Evolutionary conservation across 1,140 invertebrate species (phyloP).

Genomic region (Caenorhabditis inopinata): DNA sequence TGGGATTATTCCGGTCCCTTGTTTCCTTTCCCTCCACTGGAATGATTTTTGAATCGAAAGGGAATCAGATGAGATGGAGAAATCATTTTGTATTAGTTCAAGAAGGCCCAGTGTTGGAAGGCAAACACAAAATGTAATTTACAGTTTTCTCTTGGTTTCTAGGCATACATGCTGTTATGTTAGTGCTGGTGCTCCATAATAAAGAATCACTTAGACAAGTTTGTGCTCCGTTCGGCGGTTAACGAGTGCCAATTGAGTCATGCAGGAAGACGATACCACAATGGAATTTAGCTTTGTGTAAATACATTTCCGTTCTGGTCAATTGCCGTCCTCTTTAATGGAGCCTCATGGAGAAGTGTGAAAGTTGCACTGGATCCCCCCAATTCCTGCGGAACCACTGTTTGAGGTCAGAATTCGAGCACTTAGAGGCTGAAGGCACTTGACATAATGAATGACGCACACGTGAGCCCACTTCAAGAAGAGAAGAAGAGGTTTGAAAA

Average conservation of each 20-base stretch:
- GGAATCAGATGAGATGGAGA: neutral
- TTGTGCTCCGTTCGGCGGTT: neutral
- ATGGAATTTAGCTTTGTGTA: conserved; percentile 28
- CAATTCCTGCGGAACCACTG: neutral
- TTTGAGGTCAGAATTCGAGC: too few species aligned
- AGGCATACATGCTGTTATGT: too few species aligned
- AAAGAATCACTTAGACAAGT: neutral
- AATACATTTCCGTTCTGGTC: conserved; percentile 12
- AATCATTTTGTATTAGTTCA: too few species aligned
- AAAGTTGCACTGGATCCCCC: neutral
- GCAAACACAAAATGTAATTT: conserved; percentile 7
- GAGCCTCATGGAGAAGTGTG: conserved; percentile 19
- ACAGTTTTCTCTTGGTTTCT: neutral
- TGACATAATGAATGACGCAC: conserved; percentile 28
- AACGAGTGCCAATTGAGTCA: conserved; percentile 29
- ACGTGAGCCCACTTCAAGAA: neutral
- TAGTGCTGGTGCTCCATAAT: too few species aligned
- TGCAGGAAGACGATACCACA: conserved; percentile 29
- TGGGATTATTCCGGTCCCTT: conserved; percentile 22
- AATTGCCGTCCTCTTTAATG: neutral
- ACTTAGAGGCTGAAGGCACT: neutral
- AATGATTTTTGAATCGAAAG: conserved; percentile 13
- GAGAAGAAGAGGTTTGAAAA: neutral
- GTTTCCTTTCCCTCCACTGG: neutral
- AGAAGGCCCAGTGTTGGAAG: neutral